Evolutionary conservation across 92 coral and sea anemone species (phyloP).

Genomic region (Hydrozoanthus gracilis): DNA sequence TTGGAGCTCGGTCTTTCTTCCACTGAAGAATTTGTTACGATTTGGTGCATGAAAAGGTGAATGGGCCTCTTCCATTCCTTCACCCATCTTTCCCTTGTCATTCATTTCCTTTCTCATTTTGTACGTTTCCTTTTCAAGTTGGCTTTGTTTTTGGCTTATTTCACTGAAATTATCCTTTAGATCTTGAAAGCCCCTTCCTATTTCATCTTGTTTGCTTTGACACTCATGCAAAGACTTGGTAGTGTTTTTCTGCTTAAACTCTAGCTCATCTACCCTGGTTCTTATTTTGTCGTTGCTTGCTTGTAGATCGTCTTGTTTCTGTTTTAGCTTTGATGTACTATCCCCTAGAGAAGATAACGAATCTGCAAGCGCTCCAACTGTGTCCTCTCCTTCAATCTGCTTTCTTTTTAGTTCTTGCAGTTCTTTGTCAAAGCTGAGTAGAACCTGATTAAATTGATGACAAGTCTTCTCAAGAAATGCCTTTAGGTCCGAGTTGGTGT

Average conservation of each 20-base stretch:
- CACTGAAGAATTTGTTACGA: conserved; percentile 59
- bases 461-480: not conserved
- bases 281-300: not conserved
- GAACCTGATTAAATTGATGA: conserved; percentile 8
- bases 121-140: conserved; percentile 12
- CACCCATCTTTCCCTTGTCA: not conserved
- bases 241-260: not conserved
- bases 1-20: conserved; percentile 49
- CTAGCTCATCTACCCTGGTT: conserved; percentile 19
- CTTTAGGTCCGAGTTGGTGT: not conserved
- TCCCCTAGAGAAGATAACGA: not conserved
- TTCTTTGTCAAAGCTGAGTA: conserved; percentile 28
- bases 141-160: not conserved
- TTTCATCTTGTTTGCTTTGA: not conserved
- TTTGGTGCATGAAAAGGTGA: conserved; percentile 46
- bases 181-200: not conserved
- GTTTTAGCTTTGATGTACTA: not conserved
- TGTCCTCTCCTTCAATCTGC: conserved; percentile 45
- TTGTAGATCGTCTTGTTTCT: conserved; percentile 10
- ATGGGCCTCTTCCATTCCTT: not conserved
- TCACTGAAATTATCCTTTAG: not conserved
- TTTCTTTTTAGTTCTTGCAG: conserved; percentile 34
- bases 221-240: not conserved
- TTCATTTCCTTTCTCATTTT: not conserved
- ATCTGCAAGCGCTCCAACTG: conserved; percentile 17